Percentiles rank a stretch among this genome's conserved stretches.
Evolutionary conservation across 2,113 vertebrate species (phyloP).

Genomic region (Sinosuthora webbiana): DNA sequence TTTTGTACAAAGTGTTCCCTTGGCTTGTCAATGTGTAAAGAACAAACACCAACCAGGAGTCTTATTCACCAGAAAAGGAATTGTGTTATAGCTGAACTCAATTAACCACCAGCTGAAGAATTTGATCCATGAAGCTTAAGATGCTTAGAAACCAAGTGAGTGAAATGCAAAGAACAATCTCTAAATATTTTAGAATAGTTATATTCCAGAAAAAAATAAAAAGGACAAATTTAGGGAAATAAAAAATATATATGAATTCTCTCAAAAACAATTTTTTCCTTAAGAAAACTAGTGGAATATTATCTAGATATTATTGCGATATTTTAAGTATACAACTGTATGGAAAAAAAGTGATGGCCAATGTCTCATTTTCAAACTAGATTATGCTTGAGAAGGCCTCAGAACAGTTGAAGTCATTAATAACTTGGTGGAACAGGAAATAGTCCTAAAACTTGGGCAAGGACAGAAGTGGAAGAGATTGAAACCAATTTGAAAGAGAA

Average conservation of each 20-base stretch:
- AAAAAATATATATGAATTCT: background rate
- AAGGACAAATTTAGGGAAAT: background rate
- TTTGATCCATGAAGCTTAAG: background rate
- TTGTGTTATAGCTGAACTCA: slow-evolving; percentile 39
- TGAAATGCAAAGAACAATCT: slow-evolving; percentile 21
- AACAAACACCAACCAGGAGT: slow-evolving; percentile 42
- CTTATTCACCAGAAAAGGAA: slow-evolving; percentile 50
- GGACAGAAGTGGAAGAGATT: background rate
- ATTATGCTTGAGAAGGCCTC: background rate
- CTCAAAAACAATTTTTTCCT: background rate
- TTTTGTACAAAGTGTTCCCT: slow-evolving; percentile 28
- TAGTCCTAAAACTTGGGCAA: background rate
- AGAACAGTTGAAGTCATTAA: background rate
- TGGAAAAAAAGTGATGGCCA: background rate
- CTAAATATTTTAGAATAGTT: slow-evolving; percentile 4
- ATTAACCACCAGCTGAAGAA: slow-evolving; percentile 36
- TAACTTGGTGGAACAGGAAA: background rate
- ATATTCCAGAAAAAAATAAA: background rate
- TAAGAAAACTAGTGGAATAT: background rate
- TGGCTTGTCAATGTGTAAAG: slow-evolving; percentile 5
- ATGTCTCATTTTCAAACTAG: background rate
- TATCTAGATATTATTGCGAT: background rate
- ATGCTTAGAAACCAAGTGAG: slow-evolving; percentile 6
- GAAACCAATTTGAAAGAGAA: background rate
- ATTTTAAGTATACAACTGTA: background rate